A percentile compares a stretch with the other conserved stretches of the same genome.
These are phyloP conservation scores for Archocentrus centrarchus DNA, from an alignment of 2,113 vertebrate species.

Conservation along the genomic window DNA sequence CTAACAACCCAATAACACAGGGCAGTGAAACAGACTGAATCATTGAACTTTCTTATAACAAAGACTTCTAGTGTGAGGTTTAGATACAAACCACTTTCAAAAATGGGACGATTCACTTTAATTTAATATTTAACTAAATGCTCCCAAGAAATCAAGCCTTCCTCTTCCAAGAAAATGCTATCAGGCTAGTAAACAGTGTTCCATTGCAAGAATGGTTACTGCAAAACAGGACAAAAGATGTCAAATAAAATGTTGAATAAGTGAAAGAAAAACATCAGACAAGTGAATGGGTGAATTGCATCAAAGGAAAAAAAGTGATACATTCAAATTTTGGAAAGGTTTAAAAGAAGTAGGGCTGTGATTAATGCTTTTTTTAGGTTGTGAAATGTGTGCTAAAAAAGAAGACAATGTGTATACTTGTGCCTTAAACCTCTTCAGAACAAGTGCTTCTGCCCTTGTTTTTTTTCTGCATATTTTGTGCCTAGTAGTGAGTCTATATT, in stretches of 20 bases:
- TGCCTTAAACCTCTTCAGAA: not conserved
- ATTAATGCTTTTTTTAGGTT: rapidly evolving
- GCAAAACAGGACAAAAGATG: rapidly evolving
- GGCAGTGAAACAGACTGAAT: not conserved
- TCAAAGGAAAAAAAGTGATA: not conserved
- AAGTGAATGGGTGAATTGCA: not conserved
- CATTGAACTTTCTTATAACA: not conserved
- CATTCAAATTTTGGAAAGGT: not conserved
- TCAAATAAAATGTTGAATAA: not conserved
- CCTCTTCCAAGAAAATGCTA: not conserved
- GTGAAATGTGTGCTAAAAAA: not conserved
- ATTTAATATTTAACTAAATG: not conserved
- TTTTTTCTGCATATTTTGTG: not conserved
- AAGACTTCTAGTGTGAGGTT: not conserved
- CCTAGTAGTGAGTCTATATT: not conserved
- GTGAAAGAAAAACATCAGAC: not conserved
- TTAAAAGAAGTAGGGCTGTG: not conserved
- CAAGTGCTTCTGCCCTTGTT: not conserved
- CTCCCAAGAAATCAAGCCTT: not conserved
- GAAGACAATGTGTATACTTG: not conserved
- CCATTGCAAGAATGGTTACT: not conserved
- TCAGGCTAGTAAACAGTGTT: not conserved
- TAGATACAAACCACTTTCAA: not conserved
- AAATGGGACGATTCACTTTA: not conserved
- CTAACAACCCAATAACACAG: not conserved